Conservation (phyloP, 2,113 vertebrate genomes). For the Melospiza georgiana region DNA sequence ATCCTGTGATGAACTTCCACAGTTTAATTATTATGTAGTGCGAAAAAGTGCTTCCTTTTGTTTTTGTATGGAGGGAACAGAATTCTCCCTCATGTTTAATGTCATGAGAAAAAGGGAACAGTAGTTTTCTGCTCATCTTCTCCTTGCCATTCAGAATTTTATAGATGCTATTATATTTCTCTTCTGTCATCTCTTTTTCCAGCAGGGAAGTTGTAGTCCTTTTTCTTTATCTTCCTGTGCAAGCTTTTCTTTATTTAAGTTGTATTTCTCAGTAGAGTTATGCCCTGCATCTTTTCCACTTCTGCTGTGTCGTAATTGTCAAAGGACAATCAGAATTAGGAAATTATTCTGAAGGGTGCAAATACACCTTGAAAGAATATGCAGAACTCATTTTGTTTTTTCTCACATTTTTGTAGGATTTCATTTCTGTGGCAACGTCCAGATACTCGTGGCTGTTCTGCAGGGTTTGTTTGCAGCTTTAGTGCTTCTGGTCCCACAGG, state of each 20-base stretch:
- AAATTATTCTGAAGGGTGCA: background rate
- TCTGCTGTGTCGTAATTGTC: background rate
- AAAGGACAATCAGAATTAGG: background rate
- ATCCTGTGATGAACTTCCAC: conserved; percentile 16
- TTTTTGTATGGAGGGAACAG: background rate
- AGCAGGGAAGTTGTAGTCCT: background rate
- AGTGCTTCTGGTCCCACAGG: background rate
- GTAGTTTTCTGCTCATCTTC: conserved; percentile 32
- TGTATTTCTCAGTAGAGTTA: background rate
- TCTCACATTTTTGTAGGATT: background rate
- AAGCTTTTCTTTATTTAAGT: background rate
- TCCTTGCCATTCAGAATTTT: background rate
- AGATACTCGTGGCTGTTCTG: background rate
- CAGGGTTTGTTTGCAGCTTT: background rate
- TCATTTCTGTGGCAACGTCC: background rate
- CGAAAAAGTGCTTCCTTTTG: background rate
- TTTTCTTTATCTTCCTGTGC: background rate
- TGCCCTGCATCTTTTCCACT: background rate
- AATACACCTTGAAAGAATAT: background rate
- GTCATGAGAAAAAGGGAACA: background rate
- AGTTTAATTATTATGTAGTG: conserved; percentile 25
- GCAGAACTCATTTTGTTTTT: background rate
- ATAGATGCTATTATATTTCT: background rate
- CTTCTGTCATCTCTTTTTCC: background rate
- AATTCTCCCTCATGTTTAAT: background rate